phyloP scores from a whole-genome alignment of 2,113 vertebrate genomes.

The Bothrops jararaca region DNA sequence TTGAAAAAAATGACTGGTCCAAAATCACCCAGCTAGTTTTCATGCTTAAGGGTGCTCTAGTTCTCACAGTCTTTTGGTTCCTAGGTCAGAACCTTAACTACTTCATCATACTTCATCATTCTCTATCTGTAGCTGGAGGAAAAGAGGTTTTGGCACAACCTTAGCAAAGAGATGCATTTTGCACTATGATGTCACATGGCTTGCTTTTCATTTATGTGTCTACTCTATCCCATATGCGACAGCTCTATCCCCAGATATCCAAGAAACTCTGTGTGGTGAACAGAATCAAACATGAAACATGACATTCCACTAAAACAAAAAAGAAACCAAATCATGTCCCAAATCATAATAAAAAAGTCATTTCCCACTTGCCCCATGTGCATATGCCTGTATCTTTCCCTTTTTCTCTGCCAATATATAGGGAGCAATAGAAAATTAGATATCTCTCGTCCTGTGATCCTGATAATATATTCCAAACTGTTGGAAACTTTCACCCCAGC shows the following conservation, averaged over 20 bases:
- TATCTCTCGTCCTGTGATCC: neutral
- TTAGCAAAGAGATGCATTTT: too few species aligned
- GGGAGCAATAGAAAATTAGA: neutral
- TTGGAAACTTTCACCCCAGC: neutral
- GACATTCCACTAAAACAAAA: neutral
- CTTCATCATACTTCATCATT: too few species aligned
- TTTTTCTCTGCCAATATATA: neutral
- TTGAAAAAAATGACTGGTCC: too few species aligned
- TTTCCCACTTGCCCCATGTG: neutral
- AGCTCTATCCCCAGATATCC: neutral
- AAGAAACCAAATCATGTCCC: neutral
- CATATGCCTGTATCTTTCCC: neutral
- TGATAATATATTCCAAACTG: neutral
- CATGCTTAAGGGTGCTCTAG: too few species aligned
- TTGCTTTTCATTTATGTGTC: neutral
- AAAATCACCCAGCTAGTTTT: too few species aligned
- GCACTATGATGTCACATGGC: neutral
- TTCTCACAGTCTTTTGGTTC: too few species aligned
- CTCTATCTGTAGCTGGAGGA: too few species aligned
- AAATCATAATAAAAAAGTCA: neutral
- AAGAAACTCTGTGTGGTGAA: neutral
- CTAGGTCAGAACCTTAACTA: too few species aligned
- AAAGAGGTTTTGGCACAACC: too few species aligned
- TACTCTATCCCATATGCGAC: too few species aligned
- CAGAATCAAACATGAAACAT: neutral